These are phyloP conservation scores for Cliona cf. orientalis DNA, from an alignment of 37 sponge, comb jelly and placozoan species.

Conservation along the genomic window DNA sequence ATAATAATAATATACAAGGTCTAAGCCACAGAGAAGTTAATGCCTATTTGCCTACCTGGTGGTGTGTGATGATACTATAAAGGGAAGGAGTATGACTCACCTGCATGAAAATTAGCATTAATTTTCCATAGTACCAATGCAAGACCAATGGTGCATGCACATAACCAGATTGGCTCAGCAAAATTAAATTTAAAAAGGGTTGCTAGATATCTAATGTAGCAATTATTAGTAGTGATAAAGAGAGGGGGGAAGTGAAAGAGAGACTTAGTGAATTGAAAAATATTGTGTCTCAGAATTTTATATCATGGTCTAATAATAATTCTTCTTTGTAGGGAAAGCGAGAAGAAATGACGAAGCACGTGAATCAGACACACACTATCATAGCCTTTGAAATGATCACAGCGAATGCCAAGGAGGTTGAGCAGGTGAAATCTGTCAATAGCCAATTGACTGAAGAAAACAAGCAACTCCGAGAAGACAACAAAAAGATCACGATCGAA, in stretches of 20 bases:
- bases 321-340: slow-evolving; percentile 17
- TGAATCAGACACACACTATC: neutral
- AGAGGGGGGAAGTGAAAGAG: no score
- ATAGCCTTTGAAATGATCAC: neutral
- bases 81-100: neutral
- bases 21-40: no score
- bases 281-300: no score
- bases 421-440: neutral
- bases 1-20: no score
- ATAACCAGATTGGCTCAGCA: neutral
- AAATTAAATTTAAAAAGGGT: no score
- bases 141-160: neutral
- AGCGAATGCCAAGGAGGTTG: neutral
- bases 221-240: no score
- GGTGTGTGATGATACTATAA: neutral
- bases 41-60: no score
- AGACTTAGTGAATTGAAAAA: no score
- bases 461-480: neutral
- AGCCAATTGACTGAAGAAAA: neutral
- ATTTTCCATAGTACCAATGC: no score
- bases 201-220: no score
- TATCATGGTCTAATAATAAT: no score
- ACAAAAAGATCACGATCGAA: neutral
- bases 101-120: no score
- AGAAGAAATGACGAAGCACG: slow-evolving; percentile 38